Conservation (phyloP, 2,888 invertebrate genomes). For the Dexiosoma caninum region DNA sequence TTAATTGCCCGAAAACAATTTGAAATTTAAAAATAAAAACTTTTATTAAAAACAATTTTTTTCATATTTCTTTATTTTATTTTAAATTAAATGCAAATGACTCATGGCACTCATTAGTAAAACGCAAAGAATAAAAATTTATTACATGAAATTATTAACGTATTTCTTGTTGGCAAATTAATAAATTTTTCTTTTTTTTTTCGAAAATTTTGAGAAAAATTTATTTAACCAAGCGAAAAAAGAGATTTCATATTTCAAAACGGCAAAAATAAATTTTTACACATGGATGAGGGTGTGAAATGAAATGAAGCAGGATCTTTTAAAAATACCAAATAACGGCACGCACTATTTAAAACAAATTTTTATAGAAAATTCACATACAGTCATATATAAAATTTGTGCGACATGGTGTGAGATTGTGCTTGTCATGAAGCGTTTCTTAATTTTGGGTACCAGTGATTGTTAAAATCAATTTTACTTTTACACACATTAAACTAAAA, state of each 20-base stretch:
- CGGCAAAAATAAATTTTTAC: neutral
- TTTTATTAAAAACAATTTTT: neutral
- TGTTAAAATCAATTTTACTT: too few species aligned
- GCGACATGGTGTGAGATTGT: neutral
- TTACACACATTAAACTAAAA: too few species aligned
- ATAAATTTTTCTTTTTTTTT: constrained; percentile 9
- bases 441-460: too few species aligned
- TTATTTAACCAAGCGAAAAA: neutral
- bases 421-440: too few species aligned
- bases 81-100: too few species aligned
- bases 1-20: too few species aligned
- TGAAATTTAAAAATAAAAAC: too few species aligned
- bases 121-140: constrained; percentile 15
- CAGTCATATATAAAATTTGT: neutral
- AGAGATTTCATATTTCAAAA: neutral
- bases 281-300: constrained; percentile 27
- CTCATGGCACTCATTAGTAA: constrained; percentile 32
- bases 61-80: too few species aligned
- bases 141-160: constrained; percentile 41
- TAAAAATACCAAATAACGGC: neutral
- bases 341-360: constrained; percentile 13
- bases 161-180: constrained; percentile 34
- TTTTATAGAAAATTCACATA: neutral
- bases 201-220: neutral
- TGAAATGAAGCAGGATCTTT: constrained; percentile 40